phyloP scores from a whole-genome alignment of 2,113 vertebrate genomes.

The Potamarius usumacintae region DNA sequence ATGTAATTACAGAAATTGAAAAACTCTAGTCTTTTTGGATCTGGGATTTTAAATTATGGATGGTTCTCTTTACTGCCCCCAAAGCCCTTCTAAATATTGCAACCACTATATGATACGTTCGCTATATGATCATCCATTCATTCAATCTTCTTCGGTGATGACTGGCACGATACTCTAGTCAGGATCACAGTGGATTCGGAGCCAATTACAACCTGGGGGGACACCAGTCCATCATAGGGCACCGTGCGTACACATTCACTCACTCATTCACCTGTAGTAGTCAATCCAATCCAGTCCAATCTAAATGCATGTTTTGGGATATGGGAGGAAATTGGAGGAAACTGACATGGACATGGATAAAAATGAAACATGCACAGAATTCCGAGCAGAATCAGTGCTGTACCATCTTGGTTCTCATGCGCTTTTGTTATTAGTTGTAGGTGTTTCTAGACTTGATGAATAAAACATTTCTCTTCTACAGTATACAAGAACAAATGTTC shows the following conservation, averaged over 20 bases:
- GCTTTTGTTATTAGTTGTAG: background rate
- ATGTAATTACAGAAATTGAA: slow-evolving; percentile 52
- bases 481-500: slow-evolving; percentile 60
- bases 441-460: slow-evolving; percentile 46
- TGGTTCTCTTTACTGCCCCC: background rate
- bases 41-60: slow-evolving; percentile 15
- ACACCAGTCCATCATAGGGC: background rate
- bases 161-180: too few relatives aligned
- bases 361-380: background rate
- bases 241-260: background rate
- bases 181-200: background rate
- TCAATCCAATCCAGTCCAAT: background rate
- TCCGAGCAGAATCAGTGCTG: background rate
- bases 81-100: slow-evolving; percentile 26
- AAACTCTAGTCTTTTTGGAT: slow-evolving; percentile 32
- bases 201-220: background rate
- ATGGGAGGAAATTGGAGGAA: background rate
- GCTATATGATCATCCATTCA: background rate
- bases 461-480: slow-evolving; percentile 68
- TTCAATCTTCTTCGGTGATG: slow-evolving; percentile 51
- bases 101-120: background rate
- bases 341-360: background rate
- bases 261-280: background rate
- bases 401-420: background rate
- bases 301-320: background rate